Base-by-base conservation (phyloP, 2,797 vertebrate genomes). In the Megaceryle alcyon region DNA sequence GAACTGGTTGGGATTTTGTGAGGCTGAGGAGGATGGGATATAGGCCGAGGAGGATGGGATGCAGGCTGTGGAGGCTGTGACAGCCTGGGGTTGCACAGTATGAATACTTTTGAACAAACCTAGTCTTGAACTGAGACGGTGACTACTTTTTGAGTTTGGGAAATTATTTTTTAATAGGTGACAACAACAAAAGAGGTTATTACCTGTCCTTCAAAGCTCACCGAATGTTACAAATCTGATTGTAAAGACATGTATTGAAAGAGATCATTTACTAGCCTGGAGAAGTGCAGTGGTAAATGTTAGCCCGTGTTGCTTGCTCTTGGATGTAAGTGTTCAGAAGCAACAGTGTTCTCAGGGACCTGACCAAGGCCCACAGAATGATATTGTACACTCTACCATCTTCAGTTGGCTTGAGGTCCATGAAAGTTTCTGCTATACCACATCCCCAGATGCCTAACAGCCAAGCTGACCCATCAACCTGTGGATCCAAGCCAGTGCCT, bases 301-400 rank as follows among this genome's bases (percentile, higher is more conserved):
- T 72, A 60, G 33, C 26, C 35, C 3, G 4, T 9, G 10, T 33
- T 86, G 22, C 54, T 88, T 70, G 25, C 23, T 75, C 13, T 33
- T 83, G n/a, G 15, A 33, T 70, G 9, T 35, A 53, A 48, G 12
- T 18, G 14, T 63, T 87, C 29, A 80, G 84, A 82, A 89, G 44
- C 23, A 75, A 29, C 18, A 54, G 39, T 11, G 12, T 28, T 54
- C 37, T 43, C 12, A 43, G 57, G 20, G 37, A 6, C 2, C 33
- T 61, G 56, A 37, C 17, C 7, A 23, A 64, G 63, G 56, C 56
- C 68, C 35, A 7, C 15, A 70, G 31, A 54, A 46, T 68, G 0
- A 0, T 31, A 14, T 1, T 54, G 48, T 53, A 9, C 20, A 19
- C 16, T 63, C 0, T 14, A 48, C 15, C 17, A 41, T 5, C 26